These are phyloP conservation scores for Muntiacus muntjak DNA, from an alignment of 2,113 vertebrate genomes.

Conservation along the genomic window DNA sequence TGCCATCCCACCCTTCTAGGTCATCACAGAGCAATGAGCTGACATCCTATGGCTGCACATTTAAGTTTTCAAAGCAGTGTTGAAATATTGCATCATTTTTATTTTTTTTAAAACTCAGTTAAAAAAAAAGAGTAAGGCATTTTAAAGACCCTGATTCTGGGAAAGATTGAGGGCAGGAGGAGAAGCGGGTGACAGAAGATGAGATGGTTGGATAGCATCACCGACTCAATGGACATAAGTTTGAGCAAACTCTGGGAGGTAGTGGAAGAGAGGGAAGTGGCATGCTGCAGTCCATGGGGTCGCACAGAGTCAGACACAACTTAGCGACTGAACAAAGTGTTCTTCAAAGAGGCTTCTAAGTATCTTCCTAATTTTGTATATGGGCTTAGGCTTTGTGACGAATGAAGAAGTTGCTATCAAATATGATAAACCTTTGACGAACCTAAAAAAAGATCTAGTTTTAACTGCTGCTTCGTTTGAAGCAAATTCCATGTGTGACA, in stretches of 20 bases:
- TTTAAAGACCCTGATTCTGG: neutral
- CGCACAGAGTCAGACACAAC: neutral
- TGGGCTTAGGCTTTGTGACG: slow-evolving; percentile 91
- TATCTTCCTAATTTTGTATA: slow-evolving; percentile 91
- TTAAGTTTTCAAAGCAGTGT: slow-evolving; percentile 89
- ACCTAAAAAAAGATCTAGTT: slow-evolving; percentile 54
- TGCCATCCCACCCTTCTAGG: neutral
- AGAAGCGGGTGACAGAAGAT: neutral
- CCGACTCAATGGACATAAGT: neutral
- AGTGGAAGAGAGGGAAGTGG: neutral
- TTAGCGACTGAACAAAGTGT: slow-evolving; percentile 72
- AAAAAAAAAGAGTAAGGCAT: slow-evolving; percentile 79
- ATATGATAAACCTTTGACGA: slow-evolving; percentile 82
- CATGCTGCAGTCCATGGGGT: neutral
- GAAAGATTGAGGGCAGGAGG: neutral
- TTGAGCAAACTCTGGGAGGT: neutral
- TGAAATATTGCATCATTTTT: slow-evolving; percentile 87
- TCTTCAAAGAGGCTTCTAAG: slow-evolving; percentile 91
- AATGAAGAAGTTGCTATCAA: slow-evolving; percentile 90
- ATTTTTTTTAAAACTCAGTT: slow-evolving; percentile 87
- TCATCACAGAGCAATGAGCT: neutral
- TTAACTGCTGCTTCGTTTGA: neutral
- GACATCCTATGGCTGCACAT: slow-evolving; percentile 84
- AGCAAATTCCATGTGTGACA: neutral
- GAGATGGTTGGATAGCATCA: neutral